These are phyloP conservation scores for Oreochromis aureus DNA, from an alignment of 2,113 vertebrate genomes.

Conservation along the genomic window DNA sequence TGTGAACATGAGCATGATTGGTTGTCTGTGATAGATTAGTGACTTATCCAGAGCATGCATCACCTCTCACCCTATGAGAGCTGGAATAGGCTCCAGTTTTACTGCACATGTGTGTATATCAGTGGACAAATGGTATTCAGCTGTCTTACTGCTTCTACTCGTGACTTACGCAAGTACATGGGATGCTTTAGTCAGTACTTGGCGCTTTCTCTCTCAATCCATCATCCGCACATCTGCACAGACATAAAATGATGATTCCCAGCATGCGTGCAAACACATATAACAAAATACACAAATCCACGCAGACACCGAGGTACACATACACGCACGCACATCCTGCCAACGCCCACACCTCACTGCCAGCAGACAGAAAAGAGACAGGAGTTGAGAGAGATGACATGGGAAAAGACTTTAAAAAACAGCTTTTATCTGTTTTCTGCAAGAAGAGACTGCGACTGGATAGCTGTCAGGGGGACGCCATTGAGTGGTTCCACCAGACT, in stretches of 20 bases:
- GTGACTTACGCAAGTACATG: not conserved
- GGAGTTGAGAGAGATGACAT: slow-evolving; percentile 11
- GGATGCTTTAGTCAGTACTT: not conserved
- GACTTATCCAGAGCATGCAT: not conserved
- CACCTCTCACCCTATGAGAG: not conserved
- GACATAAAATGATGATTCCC: not conserved
- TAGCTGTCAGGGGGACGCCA: slow-evolving; percentile 31
- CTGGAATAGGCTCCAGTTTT: not conserved
- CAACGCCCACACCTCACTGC: slow-evolving; percentile 4
- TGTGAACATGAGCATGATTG: not conserved
- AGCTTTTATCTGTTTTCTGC: slow-evolving; percentile 46
- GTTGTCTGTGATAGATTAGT: accelerated
- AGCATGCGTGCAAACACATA: not conserved
- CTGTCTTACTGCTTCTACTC: not conserved
- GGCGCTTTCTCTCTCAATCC: not conserved
- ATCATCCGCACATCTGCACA: not conserved
- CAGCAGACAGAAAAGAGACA: not conserved
- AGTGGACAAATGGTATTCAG: not conserved
- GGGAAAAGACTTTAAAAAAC: slow-evolving; percentile 35
- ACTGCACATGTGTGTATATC: not conserved
- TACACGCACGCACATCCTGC: not conserved
- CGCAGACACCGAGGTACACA: not conserved
- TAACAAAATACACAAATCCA: not conserved
- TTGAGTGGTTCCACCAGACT: slow-evolving; percentile 18
- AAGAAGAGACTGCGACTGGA: not conserved